Base-by-base conservation (phyloP, 2,797 vertebrate genomes). In the Hippocampus kuda region DNA sequence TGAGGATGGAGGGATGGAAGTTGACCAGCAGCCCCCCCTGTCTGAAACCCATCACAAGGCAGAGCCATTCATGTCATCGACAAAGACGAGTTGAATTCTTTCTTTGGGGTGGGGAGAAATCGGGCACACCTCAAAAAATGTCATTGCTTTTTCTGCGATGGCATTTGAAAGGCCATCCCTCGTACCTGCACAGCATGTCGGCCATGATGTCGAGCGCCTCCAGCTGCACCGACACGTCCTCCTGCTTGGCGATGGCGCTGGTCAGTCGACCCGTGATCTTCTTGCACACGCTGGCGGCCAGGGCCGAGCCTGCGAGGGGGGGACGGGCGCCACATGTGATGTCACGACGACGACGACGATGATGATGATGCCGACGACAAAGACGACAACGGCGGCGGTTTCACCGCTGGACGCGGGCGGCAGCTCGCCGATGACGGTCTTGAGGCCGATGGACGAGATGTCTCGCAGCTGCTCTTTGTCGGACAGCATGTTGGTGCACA, bases 161-260 rank as follows among this genome's bases (percentile, higher is more conserved):
- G 13, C 11, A 30, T 30, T 30, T 4, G 34, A 34, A 34, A 34
- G 34, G 34, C 16, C 10, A 0, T 3, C 6, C 1, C 26, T 26
- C 4, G 0, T 46, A 98, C 97, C 97, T 98, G 95, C 96, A 98
- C 41, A 99, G 89, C 97, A 99, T 99, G 89, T 99, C 97, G 30
- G 96, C 97, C 97, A 99, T 99, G 81, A 99, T 99, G 90, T 98
- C 97, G 46, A 99, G 91, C 1, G 97, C 97, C 87, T 99, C 97
- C 70, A 99, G 91, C 74, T 99, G 96, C 72, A 99, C 97, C 2
- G 96, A 98, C 22, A 99, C 97, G 65, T 99, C 96, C 77, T 99
- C 97, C 85, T 99, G 96, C 83, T 99, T 99, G 85, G 96, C 96
- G 84, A 99, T 99, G 84, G 97, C 97, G 79, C 96, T 99, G 65